Evolutionary conservation across 2,888 invertebrate genomes (phyloP).

Genomic region (Acrobasis repandana): DNA sequence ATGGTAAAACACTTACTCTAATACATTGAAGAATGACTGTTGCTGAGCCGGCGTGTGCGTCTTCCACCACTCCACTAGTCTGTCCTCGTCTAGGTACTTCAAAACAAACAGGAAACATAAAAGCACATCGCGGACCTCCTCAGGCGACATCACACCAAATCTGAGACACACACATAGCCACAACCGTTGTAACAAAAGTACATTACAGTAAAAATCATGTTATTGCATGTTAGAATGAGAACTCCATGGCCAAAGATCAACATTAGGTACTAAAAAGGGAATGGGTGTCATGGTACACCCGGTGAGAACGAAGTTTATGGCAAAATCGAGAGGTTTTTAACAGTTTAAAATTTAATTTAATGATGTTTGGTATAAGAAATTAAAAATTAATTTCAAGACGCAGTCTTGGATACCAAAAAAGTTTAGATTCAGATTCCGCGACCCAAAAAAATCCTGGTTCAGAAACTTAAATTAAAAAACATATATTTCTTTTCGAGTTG

Average conservation of each 20-base stretch:
- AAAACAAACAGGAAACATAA: slow-evolving; percentile 95
- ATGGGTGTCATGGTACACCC: too few species aligned
- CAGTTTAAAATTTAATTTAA: too few species aligned
- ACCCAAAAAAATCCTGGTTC: too few species aligned
- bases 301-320: too few species aligned
- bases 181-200: slow-evolving; percentile 8
- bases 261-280: too few species aligned
- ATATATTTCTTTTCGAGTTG: too few species aligned
- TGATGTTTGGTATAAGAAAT: too few species aligned
- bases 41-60: slow-evolving; percentile 92
- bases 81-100: slow-evolving; percentile 94
- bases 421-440: too few species aligned
- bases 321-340: too few species aligned
- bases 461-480: too few species aligned
- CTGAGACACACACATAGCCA: slow-evolving; percentile 45
- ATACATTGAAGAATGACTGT: slow-evolving; percentile 91
- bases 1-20: slow-evolving; percentile 84
- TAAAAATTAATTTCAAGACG: too few species aligned
- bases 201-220: neutral
- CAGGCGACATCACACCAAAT: slow-evolving; percentile 81
- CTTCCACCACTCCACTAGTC: slow-evolving; percentile 95
- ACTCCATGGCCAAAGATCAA: neutral
- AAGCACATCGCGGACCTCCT: slow-evolving; percentile 94
- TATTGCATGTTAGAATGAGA: neutral
- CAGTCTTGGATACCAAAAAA: too few species aligned